Conservation (phyloP, 2,797 vertebrate species). For the Falco cherrug region DNA sequence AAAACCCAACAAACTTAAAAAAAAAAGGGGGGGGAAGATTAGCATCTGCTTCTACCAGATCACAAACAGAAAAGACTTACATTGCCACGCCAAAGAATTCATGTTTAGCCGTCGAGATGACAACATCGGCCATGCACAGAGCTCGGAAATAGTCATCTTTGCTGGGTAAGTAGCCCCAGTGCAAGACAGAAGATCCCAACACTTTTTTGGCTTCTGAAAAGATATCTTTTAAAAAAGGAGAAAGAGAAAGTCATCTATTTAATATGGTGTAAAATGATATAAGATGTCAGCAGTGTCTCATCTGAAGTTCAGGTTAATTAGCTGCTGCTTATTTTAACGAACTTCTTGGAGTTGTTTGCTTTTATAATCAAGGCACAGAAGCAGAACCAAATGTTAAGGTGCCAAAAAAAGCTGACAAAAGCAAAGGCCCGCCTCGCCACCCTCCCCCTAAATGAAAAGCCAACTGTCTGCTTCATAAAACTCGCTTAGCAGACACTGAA, state of each 20-base stretch:
- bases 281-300: slow-evolving; percentile 94
- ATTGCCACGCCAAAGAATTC: slow-evolving; percentile 99
- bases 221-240: slow-evolving; percentile 82
- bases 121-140: slow-evolving; percentile 90
- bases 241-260: slow-evolving; percentile 88
- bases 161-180: slow-evolving; percentile 92
- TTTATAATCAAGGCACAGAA: slow-evolving; percentile 99
- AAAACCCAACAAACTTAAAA: neutral
- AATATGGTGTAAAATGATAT: slow-evolving; percentile 90
- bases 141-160: slow-evolving; percentile 88
- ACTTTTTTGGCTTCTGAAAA: slow-evolving; percentile 84
- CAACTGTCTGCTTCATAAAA: slow-evolving; percentile 99
- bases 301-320: slow-evolving; percentile 99
- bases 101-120: slow-evolving; percentile 93
- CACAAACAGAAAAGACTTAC: slow-evolving; percentile 83
- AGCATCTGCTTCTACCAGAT: slow-evolving; percentile 49
- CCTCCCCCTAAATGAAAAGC: slow-evolving; percentile 92
- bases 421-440: slow-evolving; percentile 86
- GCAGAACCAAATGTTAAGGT: slow-evolving; percentile 99
- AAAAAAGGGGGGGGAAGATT: neutral
- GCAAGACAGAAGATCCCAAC: slow-evolving; percentile 82
- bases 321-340: slow-evolving; percentile 99
- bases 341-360: slow-evolving; percentile 99
- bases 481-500: slow-evolving; percentile 99
- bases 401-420: slow-evolving; percentile 99